phyloP scores from a whole-genome alignment of 2,797 vertebrate genomes.

The Hylomyscus alleni region DNA sequence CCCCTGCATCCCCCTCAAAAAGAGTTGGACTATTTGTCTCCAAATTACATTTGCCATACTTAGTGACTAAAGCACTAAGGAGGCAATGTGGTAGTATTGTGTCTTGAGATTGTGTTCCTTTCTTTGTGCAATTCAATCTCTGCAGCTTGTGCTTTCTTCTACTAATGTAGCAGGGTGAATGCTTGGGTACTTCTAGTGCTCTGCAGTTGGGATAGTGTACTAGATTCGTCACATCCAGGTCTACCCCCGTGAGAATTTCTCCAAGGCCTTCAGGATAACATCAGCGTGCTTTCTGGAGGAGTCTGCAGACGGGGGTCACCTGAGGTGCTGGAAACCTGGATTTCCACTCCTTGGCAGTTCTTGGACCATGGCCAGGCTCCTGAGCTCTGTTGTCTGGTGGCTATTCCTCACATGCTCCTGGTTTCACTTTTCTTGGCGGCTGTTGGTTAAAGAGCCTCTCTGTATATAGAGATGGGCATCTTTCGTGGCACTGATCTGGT shows the following conservation, averaged over 20 bases:
- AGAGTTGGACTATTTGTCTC: background rate
- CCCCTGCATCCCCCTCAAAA: fast-evolving
- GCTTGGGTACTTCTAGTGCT: fast-evolving
- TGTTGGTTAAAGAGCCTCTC: fast-evolving
- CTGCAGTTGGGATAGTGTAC: background rate
- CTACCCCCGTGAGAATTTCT: fast-evolving
- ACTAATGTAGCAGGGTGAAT: background rate
- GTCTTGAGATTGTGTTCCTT: fast-evolving
- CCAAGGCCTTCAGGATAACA: fast-evolving
- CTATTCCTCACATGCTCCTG: fast-evolving
- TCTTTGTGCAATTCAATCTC: background rate
- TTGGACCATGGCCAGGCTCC: background rate
- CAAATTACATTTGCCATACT: fast-evolving
- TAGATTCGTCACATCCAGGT: fast-evolving
- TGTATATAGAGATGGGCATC: fast-evolving
- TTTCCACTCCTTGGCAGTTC: fast-evolving
- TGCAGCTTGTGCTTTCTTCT: background rate
- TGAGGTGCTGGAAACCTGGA: fast-evolving
- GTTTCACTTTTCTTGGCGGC: fast-evolving
- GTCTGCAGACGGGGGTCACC: background rate
- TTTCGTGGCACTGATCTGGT: background rate
- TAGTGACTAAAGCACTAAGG: fast-evolving
- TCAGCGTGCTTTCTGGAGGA: fast-evolving
- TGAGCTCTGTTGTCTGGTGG: background rate
- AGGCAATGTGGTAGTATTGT: fast-evolving